Percentiles rank a stretch among this genome's conserved stretches.
These are phyloP conservation scores for Amphiura filiformis DNA, from an alignment of 35 echinoderm and acorn worm genomes.

Conservation along the genomic window DNA sequence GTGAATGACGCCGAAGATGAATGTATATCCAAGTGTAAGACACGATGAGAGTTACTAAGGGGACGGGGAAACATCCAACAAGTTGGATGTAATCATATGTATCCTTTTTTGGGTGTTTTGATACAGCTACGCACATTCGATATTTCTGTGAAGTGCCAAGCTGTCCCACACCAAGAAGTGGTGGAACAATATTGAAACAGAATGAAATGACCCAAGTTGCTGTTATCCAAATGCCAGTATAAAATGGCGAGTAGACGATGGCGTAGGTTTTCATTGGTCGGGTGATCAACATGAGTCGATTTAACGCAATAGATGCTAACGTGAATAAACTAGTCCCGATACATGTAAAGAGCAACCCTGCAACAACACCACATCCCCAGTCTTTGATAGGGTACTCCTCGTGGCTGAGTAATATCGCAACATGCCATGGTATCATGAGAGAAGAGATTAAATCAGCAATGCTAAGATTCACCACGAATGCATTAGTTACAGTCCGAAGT, in stretches of 20 bases:
- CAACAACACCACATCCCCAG: conserved; percentile 35
- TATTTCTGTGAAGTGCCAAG: conserved; percentile 65
- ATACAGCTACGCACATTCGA: conserved; percentile 63
- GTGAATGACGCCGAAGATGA: conserved; percentile 42
- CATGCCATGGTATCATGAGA: background rate
- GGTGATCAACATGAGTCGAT: conserved; percentile 64
- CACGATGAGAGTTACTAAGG: conserved; percentile 62
- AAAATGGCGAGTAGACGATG: conserved; percentile 30
- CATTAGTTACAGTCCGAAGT: conserved; percentile 75
- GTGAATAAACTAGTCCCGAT: conserved; percentile 65
- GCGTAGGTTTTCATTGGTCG: conserved; percentile 17
- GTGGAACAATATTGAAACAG: conserved; percentile 49
- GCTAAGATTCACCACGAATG: conserved; percentile 88
- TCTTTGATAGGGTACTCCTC: conserved; percentile 34
- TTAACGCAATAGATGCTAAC: conserved; percentile 69
- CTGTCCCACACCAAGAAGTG: conserved; percentile 61
- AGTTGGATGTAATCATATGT: conserved; percentile 69
- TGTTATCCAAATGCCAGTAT: conserved; percentile 42
- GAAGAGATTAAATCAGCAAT: conserved; percentile 72
- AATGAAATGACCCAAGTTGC: conserved; percentile 70
- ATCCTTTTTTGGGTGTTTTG: conserved; percentile 48
- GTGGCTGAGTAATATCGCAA: background rate
- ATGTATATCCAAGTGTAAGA: conserved; percentile 59
- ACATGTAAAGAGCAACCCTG: conserved; percentile 51
- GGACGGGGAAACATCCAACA: conserved; percentile 51